Conservation (phyloP, 2,113 vertebrate genomes). For the Enhydra lutris region DNA sequence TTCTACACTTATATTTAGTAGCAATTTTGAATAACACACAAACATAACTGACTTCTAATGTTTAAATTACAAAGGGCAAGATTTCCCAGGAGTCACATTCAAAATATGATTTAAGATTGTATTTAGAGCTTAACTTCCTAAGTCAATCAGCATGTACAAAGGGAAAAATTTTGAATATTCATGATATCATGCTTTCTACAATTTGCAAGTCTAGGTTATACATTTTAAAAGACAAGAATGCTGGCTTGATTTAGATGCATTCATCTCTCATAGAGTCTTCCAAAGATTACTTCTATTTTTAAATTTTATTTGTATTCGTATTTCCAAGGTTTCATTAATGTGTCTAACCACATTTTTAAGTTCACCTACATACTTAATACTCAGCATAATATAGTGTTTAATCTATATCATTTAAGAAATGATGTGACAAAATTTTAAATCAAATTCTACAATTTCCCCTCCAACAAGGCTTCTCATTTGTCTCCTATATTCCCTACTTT, state of each 20-base stretch:
- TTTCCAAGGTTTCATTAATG: background rate
- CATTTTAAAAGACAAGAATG: slow-evolving; percentile 23
- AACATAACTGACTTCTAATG: background rate
- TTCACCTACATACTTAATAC: background rate
- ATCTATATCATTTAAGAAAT: background rate
- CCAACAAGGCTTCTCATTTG: background rate
- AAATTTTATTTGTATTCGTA: background rate
- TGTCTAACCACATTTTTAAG: background rate
- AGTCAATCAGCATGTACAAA: slow-evolving; percentile 32
- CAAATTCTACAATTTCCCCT: background rate
- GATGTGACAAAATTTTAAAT: background rate
- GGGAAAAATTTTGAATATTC: slow-evolving; percentile 45
- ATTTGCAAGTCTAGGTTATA: slow-evolving; percentile 3
- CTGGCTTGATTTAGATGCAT: slow-evolving; percentile 7
- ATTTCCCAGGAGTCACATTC: slow-evolving; percentile 11
- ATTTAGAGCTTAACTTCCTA: slow-evolving; percentile 25
- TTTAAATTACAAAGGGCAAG: background rate
- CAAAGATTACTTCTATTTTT: background rate
- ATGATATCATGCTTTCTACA: slow-evolving; percentile 21
- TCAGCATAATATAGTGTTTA: background rate
- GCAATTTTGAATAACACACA: background rate
- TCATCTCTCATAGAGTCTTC: background rate
- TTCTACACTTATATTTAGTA: background rate
- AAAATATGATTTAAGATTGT: background rate
- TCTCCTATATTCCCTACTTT: background rate